Evolutionary conservation across 2,888 invertebrate genomes (phyloP).

Genomic region (Azorinus chamasolen): DNA sequence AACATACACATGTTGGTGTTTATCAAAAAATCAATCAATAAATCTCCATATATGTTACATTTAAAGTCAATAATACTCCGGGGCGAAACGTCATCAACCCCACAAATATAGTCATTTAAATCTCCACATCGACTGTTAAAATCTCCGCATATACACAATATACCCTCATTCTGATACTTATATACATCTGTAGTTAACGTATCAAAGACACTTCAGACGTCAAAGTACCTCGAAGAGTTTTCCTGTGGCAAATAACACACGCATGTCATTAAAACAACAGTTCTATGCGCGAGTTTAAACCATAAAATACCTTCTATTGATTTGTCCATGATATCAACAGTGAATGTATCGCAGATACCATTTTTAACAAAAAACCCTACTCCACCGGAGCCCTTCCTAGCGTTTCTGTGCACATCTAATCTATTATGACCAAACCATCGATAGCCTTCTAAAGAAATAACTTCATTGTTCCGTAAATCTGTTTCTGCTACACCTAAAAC

Average conservation of each 20-base stretch:
- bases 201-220: neutral
- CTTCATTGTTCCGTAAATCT: neutral
- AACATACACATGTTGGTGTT: neutral
- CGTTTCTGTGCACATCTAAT: neutral
- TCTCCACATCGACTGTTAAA: slow-evolving; percentile 1
- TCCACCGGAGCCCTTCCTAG: slow-evolving; percentile 3
- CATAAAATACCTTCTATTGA: slow-evolving; percentile 6
- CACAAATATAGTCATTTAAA: neutral
- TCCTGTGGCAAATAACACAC: slow-evolving; percentile 6
- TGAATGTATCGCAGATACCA: neutral
- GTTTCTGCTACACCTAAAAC: slow-evolving; percentile 2
- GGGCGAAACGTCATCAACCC: neutral
- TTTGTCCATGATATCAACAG: neutral
- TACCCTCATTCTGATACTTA: neutral
- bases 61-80: neutral
- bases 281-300: neutral
- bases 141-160: neutral
- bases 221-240: neutral
- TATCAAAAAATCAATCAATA: neutral
- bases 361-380: slow-evolving; percentile 6
- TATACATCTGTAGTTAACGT: neutral
- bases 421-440: slow-evolving; percentile 6
- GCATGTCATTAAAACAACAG: neutral
- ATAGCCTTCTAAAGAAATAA: slow-evolving; percentile 4
- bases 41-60: neutral